Base-by-base conservation (phyloP, 2,888 invertebrate species). In the Eupithecia subumbrata region DNA sequence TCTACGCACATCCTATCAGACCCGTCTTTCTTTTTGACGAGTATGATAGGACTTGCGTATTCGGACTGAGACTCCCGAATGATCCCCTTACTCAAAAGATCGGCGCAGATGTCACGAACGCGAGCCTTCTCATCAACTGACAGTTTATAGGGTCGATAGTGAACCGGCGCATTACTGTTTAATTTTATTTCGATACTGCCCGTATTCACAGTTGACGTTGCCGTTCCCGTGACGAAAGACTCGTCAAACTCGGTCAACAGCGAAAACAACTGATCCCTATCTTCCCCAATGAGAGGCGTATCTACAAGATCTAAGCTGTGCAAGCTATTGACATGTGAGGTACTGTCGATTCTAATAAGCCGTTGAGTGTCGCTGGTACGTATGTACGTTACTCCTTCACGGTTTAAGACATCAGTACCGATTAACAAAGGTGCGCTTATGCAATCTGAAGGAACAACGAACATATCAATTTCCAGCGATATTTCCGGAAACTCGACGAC, bases 121-220 rank as follows among this genome's bases (percentile, higher is more conserved):
- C 37, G 37, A 37, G 37, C 37, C 37, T 37, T 37, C 37, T 37
- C 37, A 7, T 37, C 37, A 7, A 37, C 37, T 37, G 37, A 37
- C 2, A 37, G 37, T 37, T 37, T 37, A 37, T 37, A 37, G 37
- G 37, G 37, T 37, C 37, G 37, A 37, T 37, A 37, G 37, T 37
- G 37, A 37, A 37, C 37, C 37, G 37, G 37, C 0, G 52, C 72
- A 16, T 76, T 22, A 40, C 71, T 81, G 2, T 63, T 83, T 0
- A 86, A 71, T 30, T 72, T 75, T 9, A 84, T 85, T 0, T 79
- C 48, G 82, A 85, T 84, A 3, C 71, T 74, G 0, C 85, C 84
- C 0, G 83, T 83, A 16, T 34, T 81, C 0, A 86, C 84, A 0
- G 82, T 85, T 2, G 80, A 76, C 2, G 71, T 45, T 2, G 84